Evolutionary conservation across 1,140 invertebrate genomes (phyloP).

Genomic region (Cataglyphis hispanica): DNA sequence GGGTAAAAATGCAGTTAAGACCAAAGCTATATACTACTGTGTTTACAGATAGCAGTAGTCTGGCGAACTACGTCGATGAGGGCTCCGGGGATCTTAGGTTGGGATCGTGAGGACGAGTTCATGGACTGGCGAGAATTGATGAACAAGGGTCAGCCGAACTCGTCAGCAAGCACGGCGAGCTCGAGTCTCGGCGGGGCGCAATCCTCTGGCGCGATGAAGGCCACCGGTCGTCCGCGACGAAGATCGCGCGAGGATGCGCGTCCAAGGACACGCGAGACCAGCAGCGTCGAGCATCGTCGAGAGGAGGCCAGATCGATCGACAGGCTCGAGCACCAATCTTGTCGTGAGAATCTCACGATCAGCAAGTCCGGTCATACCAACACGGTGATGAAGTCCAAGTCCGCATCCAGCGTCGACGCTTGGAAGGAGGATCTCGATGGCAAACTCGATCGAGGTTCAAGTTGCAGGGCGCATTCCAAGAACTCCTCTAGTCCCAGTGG

Average conservation of each 20-base stretch:
- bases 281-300: constrained; percentile 51
- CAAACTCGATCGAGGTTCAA: constrained; percentile 47
- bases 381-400: constrained; percentile 79
- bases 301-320: constrained; percentile 80
- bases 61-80: constrained; percentile 85
- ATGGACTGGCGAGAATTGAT: constrained; percentile 84
- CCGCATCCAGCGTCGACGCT: constrained; percentile 80
- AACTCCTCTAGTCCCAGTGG: constrained; percentile 62
- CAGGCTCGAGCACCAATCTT: constrained; percentile 68
- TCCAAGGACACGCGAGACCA: constrained; percentile 71
- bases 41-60: constrained; percentile 83
- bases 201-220: constrained; percentile 44
- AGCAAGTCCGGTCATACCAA: constrained; percentile 42
- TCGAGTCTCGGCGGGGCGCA: constrained; percentile 44
- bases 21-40: constrained; percentile 1
- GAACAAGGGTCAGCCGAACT: constrained; percentile 66
- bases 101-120: constrained; percentile 85
- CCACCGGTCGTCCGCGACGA: constrained; percentile 73
- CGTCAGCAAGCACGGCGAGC: constrained; percentile 19
- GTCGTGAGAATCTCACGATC: constrained; percentile 28
- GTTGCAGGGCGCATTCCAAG: constrained; percentile 3
- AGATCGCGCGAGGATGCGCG: constrained; percentile 79
- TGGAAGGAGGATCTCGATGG: constrained; percentile 77
- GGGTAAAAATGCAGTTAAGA: not conserved
- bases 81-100: constrained; percentile 84